Percentiles rank a stretch among this genome's conserved stretches.
Conservation (phyloP, 64 coral and sea anemone genomes). For the Hydrozoanthus tunicans region DNA sequence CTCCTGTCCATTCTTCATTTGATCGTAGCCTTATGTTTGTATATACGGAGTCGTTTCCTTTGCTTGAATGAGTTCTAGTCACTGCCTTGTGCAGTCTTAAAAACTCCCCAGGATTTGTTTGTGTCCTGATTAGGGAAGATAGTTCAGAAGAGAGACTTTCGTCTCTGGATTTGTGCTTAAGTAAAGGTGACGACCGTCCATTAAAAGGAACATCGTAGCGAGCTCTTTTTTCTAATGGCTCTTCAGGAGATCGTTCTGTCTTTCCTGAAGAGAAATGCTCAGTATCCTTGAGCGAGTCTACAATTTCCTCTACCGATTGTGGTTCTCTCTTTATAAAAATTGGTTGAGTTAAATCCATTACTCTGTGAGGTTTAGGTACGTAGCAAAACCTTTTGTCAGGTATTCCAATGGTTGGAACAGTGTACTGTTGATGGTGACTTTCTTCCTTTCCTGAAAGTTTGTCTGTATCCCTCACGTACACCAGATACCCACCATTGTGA, state of each 20-base stretch:
- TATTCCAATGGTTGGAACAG: not conserved
- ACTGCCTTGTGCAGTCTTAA: not conserved
- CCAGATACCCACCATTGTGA: conserved; percentile 5
- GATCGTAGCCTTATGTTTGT: not conserved
- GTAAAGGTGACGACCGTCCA: not conserved
- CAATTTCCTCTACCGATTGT: not conserved
- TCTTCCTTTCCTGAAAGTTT: conserved; percentile 1
- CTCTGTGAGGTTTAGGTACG: not conserved
- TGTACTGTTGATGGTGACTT: not conserved
- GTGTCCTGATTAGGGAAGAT: not conserved
- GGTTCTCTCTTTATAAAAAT: conserved; percentile 38
- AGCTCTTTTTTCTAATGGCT: not conserved
- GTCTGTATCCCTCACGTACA: not conserved
- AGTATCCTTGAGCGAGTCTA: not conserved
- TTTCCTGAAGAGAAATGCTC: not conserved
- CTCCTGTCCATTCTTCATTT: not conserved
- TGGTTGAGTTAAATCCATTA: not conserved
- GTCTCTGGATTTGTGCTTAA: not conserved
- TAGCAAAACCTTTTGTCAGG: not conserved
- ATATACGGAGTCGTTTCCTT: conserved; percentile 3
- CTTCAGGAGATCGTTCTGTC: conserved; percentile 1
- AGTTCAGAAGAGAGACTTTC: not conserved
- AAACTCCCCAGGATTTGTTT: not conserved
- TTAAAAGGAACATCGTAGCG: not conserved
- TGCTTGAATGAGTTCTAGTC: not conserved